phyloP scores from a whole-genome alignment of 2,113 vertebrate genomes.

The Grallaria varia region DNA sequence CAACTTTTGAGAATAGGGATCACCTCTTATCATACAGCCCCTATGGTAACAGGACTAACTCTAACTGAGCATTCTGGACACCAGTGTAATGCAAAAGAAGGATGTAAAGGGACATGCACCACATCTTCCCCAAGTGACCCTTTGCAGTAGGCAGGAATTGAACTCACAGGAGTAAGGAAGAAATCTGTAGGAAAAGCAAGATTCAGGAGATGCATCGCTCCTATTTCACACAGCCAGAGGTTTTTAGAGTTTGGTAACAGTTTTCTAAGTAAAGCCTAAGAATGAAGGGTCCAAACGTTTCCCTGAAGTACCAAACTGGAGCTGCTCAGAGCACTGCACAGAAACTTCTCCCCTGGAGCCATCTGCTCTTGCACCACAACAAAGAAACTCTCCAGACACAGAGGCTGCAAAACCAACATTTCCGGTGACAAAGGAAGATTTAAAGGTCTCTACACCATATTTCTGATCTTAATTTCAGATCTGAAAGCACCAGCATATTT shows the following conservation, averaged over 20 bases:
- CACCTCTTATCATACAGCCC: background rate
- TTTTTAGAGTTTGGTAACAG: background rate
- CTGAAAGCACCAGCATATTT: background rate
- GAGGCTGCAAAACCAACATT: background rate
- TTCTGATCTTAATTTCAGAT: background rate
- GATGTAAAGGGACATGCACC: background rate
- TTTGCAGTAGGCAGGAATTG: background rate
- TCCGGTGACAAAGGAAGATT: background rate
- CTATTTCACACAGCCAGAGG: background rate
- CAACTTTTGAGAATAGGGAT: conserved; percentile 1
- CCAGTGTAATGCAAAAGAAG: background rate
- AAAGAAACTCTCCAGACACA: background rate
- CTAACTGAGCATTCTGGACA: background rate
- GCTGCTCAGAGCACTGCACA: background rate
- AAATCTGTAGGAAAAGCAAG: background rate
- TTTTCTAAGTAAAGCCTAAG: background rate
- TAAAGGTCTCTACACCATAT: background rate
- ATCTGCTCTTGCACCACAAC: background rate
- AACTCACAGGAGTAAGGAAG: background rate
- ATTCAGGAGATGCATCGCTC: background rate
- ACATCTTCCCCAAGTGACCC: background rate
- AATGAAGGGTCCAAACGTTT: background rate
- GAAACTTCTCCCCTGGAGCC: background rate
- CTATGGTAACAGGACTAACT: background rate
- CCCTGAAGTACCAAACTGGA: background rate